Evolutionary conservation across 2,797 vertebrate species (phyloP), one percentile per base, ranked within the genome.

Genomic region (Petrocephalus schoutedeni): DNA sequence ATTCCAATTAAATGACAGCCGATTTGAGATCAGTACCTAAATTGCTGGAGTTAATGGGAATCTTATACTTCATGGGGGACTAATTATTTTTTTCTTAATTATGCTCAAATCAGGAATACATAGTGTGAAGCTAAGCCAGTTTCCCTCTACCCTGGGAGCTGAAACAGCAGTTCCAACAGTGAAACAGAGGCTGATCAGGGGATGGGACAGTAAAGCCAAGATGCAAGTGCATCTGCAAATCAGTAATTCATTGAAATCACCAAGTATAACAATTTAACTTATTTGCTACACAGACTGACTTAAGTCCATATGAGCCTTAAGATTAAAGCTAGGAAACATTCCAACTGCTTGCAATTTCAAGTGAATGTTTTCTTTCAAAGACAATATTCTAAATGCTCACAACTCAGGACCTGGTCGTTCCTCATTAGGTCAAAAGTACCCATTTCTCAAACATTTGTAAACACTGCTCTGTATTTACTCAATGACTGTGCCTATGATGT

Each of bases 41-140:
- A 94, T 93, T 93, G 91, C 90, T 91, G 89, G 88, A 86, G 90
- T 61, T 94, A 94, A 95, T 94, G 93, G 89, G 89, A 92, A 89
- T 92, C 92, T 91, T 93, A 93, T 93, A 92, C 93, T 89, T 92
- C 93, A 91, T 91, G 93, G 92, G 90, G 90, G 91, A 92, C 92
- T 93, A 91, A 93, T 92, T 91, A 91, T 90, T 90, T 92, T 92
- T 91, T 91, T 57, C 91, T 93, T 95, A 94, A 94, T 95, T 94
- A 94, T 93, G 88, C 91, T 58, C 56, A 90, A 89, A 86, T 87
- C 88, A 86, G 92, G 80, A 91, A 92, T 91, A 93, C 92, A 90
- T 92, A 90, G 94, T 94, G 91, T 91, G 90, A 89, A 89, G 89
- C 92, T 91, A 89, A 90, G 88, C 92, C 92, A 49, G 86, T 91